These are phyloP conservation scores for Spea bombifrons DNA, from an alignment of 2,113 vertebrate genomes.

Conservation along the genomic window DNA sequence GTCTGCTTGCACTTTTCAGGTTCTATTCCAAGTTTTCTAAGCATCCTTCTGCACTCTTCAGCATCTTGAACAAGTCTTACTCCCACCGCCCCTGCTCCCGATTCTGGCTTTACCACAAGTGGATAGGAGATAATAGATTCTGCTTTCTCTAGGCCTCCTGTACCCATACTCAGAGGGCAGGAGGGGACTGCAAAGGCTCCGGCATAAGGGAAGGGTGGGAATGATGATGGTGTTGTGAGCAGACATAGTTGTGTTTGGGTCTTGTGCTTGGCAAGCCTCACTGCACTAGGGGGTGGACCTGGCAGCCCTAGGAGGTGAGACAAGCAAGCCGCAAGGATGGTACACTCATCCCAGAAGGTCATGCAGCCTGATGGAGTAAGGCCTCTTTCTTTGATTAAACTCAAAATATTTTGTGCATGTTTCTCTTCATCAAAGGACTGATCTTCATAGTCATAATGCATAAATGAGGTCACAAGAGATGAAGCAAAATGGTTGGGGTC, in stretches of 20 bases:
- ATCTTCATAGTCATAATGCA: conserved; percentile 71
- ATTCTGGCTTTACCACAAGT: conserved; percentile 75
- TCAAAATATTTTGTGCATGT: conserved; percentile 60
- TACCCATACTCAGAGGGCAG: conserved; percentile 59
- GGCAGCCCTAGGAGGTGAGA: conserved; percentile 67
- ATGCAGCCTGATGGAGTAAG: conserved; percentile 70
- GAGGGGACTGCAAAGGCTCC: conserved; percentile 67
- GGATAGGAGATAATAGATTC: conserved; percentile 63
- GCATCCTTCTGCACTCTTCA: conserved; percentile 57
- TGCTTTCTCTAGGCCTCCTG: conserved; percentile 64
- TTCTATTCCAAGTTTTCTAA: conserved; percentile 20
- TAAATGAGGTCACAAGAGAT: conserved; percentile 69
- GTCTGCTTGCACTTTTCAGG: neutral
- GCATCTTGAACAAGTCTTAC: conserved; percentile 63
- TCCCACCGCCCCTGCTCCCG: conserved; percentile 68
- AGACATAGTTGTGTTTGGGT: conserved; percentile 72
- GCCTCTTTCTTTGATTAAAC: conserved; percentile 58
- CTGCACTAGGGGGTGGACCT: conserved; percentile 58
- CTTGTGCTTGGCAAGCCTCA: conserved; percentile 73
- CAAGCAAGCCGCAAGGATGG: conserved; percentile 70
- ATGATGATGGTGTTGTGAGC: conserved; percentile 40
- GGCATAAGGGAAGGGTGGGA: conserved; percentile 55
- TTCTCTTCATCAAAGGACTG: conserved; percentile 67
- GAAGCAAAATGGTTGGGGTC: conserved; percentile 75
- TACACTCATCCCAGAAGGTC: conserved; percentile 79